Evolutionary conservation across 2,888 invertebrate species (phyloP).

Genomic region (Dryomyza anilis): DNA sequence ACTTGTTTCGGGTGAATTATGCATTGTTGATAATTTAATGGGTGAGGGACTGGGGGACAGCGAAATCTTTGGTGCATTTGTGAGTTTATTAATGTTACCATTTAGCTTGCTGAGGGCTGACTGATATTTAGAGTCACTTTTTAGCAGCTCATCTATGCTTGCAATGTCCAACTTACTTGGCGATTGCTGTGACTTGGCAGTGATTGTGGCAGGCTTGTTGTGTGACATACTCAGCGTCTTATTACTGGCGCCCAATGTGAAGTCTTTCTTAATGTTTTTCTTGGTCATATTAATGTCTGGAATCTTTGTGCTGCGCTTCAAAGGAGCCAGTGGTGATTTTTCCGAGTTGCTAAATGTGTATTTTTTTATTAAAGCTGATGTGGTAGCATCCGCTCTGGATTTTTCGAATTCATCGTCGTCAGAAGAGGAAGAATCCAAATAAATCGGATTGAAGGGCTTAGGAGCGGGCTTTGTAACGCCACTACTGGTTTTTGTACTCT

Average conservation of each 20-base stretch:
- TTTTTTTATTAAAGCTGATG: conserved; percentile 40
- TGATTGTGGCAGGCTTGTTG: background rate
- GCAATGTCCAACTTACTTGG: conserved; percentile 44
- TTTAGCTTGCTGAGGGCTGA: conserved; percentile 48
- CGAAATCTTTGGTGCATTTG: conserved; percentile 33
- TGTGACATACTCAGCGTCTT: no score
- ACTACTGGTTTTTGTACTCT: background rate
- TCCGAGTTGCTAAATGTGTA: conserved; percentile 41
- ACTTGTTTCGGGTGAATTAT: background rate
- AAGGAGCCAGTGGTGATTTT: conserved; percentile 46
- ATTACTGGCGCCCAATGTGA: no score
- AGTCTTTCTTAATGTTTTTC: background rate
- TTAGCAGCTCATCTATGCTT: conserved; percentile 46
- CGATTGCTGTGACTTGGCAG: conserved; percentile 4
- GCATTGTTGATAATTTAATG: background rate
- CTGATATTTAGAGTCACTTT: conserved; percentile 46
- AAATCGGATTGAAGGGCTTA: conserved; percentile 50
- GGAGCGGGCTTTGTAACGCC: conserved; percentile 5
- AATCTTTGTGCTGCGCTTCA: conserved; percentile 12
- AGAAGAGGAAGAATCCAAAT: conserved; percentile 52
- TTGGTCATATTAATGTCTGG: background rate
- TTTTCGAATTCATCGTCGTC: conserved; percentile 37
- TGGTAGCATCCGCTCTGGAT: conserved; percentile 19
- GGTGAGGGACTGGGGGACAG: conserved; percentile 29
- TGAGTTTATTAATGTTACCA: conserved; percentile 47